Conservation (phyloP, 2,888 invertebrate species). For the Agelastica alni region DNA sequence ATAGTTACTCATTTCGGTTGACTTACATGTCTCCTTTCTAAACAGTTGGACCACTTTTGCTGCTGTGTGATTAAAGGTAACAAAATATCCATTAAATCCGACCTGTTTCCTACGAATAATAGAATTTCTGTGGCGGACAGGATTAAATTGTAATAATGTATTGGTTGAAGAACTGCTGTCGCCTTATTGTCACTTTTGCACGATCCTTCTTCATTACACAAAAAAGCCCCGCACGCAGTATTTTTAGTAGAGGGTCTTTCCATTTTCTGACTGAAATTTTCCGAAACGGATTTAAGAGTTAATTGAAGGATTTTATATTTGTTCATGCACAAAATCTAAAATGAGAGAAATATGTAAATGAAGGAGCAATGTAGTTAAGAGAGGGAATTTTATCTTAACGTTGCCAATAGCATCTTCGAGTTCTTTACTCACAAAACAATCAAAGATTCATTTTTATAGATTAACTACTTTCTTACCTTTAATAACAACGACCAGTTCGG, state of each 20-base stretch:
- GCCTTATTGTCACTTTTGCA: constrained; percentile 48
- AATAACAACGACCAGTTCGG: constrained; percentile 76
- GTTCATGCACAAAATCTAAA: constrained; percentile 72
- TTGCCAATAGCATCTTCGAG: too few relatives aligned
- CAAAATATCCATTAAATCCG: constrained; percentile 67
- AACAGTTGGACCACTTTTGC: constrained; percentile 70
- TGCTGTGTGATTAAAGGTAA: constrained; percentile 64
- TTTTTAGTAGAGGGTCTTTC: constrained; percentile 40
- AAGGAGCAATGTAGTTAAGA: too few relatives aligned
- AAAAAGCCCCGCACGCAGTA: constrained; percentile 65
- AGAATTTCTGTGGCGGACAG: constrained; percentile 68
- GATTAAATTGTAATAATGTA: constrained; percentile 62
- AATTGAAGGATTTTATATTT: constrained; percentile 67
- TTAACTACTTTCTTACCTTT: constrained; percentile 68
- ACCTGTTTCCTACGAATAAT: constrained; percentile 65
- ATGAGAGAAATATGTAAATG: too few relatives aligned
- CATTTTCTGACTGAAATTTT: constrained; percentile 38
- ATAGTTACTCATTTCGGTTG: too few relatives aligned
- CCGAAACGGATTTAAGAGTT: constrained; percentile 60
- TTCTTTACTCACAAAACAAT: too few relatives aligned
- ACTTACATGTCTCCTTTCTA: constrained; percentile 75
- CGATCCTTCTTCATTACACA: constrained; percentile 70
- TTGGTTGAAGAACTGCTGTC: constrained; percentile 31
- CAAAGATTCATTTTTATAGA: too few relatives aligned
- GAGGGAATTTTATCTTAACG: too few relatives aligned